Evolutionary conservation across 2,113 vertebrate genomes (phyloP).

Genomic region (Nyctibius bracteatus): DNA sequence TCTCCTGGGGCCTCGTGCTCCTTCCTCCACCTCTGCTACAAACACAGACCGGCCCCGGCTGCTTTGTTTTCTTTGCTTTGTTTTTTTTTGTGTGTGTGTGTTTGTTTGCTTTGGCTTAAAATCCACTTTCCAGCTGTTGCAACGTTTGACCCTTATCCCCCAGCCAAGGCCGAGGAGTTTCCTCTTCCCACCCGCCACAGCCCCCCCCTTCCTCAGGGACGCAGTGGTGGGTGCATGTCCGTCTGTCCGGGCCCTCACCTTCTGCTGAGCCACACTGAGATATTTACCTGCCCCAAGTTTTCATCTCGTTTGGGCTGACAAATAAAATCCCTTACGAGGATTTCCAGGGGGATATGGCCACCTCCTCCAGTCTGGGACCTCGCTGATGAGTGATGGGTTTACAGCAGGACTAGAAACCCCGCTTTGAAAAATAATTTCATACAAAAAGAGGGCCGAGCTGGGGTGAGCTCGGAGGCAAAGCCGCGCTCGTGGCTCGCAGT

Average conservation of each 20-base stretch:
- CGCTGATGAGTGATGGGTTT: fast-evolving
- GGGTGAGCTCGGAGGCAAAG: fast-evolving
- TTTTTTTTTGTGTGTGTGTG: background rate
- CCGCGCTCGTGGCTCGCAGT: background rate
- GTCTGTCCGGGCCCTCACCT: background rate
- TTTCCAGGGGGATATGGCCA: background rate
- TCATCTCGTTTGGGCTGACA: background rate
- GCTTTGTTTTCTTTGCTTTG: background rate
- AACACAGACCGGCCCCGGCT: fast-evolving
- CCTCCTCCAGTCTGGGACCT: background rate
- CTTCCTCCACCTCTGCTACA: background rate
- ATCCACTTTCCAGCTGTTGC: background rate
- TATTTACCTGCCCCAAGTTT: background rate
- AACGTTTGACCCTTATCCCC: background rate
- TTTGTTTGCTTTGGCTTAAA: background rate
- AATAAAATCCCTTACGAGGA: fast-evolving
- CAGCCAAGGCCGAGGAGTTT: background rate
- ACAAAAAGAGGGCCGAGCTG: background rate
- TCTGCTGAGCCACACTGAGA: background rate
- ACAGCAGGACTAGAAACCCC: background rate
- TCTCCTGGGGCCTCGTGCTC: background rate
- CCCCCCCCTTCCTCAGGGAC: background rate
- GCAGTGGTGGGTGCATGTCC: background rate
- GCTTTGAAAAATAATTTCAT: background rate
- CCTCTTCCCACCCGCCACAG: background rate